phyloP scores from a whole-genome alignment of 2,888 invertebrate genomes.

The Netelia fuscicornis region DNA sequence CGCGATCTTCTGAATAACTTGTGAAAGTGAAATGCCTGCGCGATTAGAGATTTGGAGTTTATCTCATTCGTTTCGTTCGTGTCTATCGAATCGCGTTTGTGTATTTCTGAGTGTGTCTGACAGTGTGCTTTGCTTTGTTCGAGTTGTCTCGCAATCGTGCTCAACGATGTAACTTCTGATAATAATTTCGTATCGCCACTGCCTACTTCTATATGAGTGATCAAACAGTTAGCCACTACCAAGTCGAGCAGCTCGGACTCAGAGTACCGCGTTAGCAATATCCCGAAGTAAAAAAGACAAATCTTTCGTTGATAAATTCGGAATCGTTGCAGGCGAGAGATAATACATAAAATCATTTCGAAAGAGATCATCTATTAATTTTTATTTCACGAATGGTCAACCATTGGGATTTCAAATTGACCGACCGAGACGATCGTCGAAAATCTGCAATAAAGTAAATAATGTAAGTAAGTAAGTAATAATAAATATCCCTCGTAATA shows the following conservation, averaged over 20 bases:
- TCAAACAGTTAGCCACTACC: conserved; percentile 27
- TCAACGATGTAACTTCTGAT: conserved; percentile 55
- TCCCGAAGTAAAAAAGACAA: not conserved
- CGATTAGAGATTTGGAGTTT: not conserved
- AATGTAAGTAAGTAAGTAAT: no score
- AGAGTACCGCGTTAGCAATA: not conserved
- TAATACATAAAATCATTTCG: not conserved
- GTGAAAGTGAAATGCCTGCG: no score
- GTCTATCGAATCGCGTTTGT: conserved; percentile 10
- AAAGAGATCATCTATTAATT: not conserved
- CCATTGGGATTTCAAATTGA: not conserved
- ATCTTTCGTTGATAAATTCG: not conserved
- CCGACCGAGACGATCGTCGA: not conserved
- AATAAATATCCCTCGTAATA: not conserved
- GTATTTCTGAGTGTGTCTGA: conserved; percentile 21
- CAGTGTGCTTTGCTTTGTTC: conserved; percentile 9
- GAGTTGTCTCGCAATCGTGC: conserved; percentile 27
- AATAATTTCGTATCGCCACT: conserved; percentile 49
- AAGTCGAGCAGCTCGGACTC: conserved; percentile 3
- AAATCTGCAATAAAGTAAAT: not conserved
- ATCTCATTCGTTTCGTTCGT: conserved; percentile 17
- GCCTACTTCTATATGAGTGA: conserved; percentile 31
- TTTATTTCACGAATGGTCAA: not conserved
- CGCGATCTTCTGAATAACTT: no score
- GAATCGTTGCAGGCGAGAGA: not conserved